phyloP scores from a whole-genome alignment of 2,113 vertebrate genomes.

The Tachysurus vachellii region DNA sequence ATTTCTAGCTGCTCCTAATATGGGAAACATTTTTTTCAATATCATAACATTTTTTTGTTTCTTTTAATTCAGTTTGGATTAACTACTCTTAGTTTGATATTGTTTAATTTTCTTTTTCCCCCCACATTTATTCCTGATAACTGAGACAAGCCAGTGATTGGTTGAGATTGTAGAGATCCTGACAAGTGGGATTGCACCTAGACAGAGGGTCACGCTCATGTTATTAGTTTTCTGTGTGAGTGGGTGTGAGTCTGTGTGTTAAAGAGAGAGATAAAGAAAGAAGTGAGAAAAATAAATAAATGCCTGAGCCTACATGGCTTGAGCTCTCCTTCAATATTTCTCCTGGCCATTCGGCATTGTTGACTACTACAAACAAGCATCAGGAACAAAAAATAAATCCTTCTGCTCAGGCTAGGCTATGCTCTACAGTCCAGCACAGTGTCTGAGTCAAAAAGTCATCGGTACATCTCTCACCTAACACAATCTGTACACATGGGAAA shows the following conservation, averaged over 20 bases:
- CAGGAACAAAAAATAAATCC: constrained; percentile 37
- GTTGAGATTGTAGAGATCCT: constrained; percentile 36
- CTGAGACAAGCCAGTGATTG: constrained; percentile 34
- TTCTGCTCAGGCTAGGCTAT: not conserved
- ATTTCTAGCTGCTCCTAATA: not conserved
- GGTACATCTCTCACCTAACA: constrained; percentile 19
- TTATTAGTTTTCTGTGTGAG: constrained; percentile 49
- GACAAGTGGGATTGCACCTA: constrained; percentile 33
- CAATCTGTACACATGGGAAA: not conserved
- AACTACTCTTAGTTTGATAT: not conserved
- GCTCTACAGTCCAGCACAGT: not conserved
- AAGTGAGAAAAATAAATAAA: constrained; percentile 56
- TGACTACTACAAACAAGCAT: constrained; percentile 40
- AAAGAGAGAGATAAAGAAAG: constrained; percentile 13
- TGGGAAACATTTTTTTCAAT: not conserved
- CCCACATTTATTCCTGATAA: constrained; percentile 44
- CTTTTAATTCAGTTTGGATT: not conserved
- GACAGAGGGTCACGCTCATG: constrained; percentile 44
- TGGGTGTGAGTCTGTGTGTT: constrained; percentile 25
- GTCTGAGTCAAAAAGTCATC: constrained; percentile 25
- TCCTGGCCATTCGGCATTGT: constrained; percentile 26
- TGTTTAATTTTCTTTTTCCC: not conserved
- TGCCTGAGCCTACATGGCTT: constrained; percentile 32
- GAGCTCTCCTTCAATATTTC: constrained; percentile 40
- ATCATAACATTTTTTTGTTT: not conserved